These are phyloP conservation scores for Glaucopsyche alexis DNA, from an alignment of 2,888 invertebrate species.

Conservation along the genomic window DNA sequence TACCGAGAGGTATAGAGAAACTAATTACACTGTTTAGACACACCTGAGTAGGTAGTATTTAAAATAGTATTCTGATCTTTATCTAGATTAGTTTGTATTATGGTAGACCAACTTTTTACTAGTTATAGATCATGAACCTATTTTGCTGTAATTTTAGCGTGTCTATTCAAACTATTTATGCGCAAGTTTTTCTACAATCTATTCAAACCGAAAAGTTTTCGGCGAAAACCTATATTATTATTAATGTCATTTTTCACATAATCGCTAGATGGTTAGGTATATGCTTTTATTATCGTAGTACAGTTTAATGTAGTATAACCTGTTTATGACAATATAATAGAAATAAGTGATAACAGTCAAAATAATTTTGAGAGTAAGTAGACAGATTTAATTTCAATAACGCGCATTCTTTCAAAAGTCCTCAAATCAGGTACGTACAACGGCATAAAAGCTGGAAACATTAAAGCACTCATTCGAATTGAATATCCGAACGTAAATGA, in stretches of 20 bases:
- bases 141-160: no score
- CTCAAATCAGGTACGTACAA: background rate
- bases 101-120: background rate
- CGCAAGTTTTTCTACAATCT: no score
- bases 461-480: conserved; percentile 61
- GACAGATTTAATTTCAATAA: background rate
- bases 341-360: background rate
- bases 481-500: conserved; percentile 56
- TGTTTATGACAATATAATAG: background rate
- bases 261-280: no score
- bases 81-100: conserved; percentile 8
- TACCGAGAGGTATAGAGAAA: conserved; percentile 4
- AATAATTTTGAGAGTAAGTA: background rate
- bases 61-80: conserved; percentile 29
- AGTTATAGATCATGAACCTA: no score
- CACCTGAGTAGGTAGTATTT: conserved; percentile 29
- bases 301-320: no score
- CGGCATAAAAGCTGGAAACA: conserved; percentile 27
- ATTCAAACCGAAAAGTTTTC: no score
- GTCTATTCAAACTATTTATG: no score
- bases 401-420: background rate
- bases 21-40: conserved; percentile 8
- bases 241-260: no score
- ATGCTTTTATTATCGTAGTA: no score
- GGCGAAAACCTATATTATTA: no score